A percentile compares a stretch with the other conserved stretches of the same genome.
Conservation (phyloP, 2,888 invertebrate genomes). For the Stegophylla sp. region DNA sequence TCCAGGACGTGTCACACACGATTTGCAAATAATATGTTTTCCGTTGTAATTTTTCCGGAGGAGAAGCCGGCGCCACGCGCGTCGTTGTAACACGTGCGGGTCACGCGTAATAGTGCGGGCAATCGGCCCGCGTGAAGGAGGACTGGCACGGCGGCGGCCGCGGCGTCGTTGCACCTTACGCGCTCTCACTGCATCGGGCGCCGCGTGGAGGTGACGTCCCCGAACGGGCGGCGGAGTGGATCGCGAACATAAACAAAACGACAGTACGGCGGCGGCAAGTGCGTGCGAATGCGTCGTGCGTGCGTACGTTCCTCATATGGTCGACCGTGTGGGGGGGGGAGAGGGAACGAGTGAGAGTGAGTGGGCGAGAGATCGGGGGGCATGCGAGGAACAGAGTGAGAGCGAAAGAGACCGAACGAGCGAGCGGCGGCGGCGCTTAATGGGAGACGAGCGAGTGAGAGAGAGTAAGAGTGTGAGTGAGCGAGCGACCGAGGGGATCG, state of each 20-base stretch:
- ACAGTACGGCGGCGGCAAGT: background rate
- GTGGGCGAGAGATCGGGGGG: background rate
- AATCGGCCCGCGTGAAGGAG: background rate
- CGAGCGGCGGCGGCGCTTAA: background rate
- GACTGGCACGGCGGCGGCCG: background rate
- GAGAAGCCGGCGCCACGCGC: background rate
- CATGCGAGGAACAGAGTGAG: background rate
- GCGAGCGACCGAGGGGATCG: slow-evolving; percentile 2
- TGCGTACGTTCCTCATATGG: background rate
- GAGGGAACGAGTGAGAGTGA: background rate
- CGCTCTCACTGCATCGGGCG: slow-evolving; percentile 32
- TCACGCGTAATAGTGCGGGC: background rate
- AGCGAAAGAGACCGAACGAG: background rate
- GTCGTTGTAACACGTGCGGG: background rate
- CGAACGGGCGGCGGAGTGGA: background rate
- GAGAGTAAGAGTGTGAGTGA: background rate
- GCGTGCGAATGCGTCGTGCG: slow-evolving; percentile 1
- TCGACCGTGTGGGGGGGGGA: background rate
- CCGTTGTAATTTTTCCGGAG: background rate
- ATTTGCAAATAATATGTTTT: too few relatives aligned
- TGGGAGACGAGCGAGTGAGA: background rate
- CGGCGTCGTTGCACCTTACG: slow-evolving; percentile 45
- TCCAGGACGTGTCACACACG: too few relatives aligned
- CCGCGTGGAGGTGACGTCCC: slow-evolving; percentile 6
- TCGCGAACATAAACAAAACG: slow-evolving; percentile 54